Evolutionary conservation across 2,113 vertebrate genomes (phyloP).

Genomic region (Sinosuthora webbiana): DNA sequence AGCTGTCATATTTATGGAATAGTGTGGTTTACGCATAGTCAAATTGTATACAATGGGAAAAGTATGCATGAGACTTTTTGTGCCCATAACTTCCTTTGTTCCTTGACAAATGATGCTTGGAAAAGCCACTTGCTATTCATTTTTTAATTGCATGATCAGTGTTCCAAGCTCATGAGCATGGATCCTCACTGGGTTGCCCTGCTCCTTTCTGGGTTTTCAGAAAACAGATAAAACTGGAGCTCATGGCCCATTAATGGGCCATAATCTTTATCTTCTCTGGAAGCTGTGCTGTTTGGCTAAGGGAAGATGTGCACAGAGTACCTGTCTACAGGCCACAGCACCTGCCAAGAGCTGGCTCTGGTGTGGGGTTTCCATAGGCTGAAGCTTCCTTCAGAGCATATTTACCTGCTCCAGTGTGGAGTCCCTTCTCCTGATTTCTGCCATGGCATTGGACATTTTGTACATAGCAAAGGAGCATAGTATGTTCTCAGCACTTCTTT

Average conservation of each 20-base stretch:
- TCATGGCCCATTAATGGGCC: background rate
- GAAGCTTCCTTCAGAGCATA: background rate
- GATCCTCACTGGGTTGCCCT: background rate
- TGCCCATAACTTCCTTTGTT: background rate
- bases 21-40: background rate
- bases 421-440: background rate
- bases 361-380: background rate
- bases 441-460: accelerated
- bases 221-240: background rate
- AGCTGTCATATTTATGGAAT: background rate
- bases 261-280: background rate
- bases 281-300: background rate
- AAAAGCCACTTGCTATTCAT: background rate
- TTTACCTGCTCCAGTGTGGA: background rate
- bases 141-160: background rate
- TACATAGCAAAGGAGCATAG: background rate
- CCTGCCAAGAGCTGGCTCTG: background rate
- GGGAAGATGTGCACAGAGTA: background rate
- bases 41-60: background rate
- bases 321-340: background rate
- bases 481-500: background rate
- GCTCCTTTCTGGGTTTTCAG: background rate
- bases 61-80: background rate
- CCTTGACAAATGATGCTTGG: background rate
- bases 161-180: background rate